Evolutionary conservation across 1,140 invertebrate genomes (phyloP).

Genomic region (Drosophila tropicalis): DNA sequence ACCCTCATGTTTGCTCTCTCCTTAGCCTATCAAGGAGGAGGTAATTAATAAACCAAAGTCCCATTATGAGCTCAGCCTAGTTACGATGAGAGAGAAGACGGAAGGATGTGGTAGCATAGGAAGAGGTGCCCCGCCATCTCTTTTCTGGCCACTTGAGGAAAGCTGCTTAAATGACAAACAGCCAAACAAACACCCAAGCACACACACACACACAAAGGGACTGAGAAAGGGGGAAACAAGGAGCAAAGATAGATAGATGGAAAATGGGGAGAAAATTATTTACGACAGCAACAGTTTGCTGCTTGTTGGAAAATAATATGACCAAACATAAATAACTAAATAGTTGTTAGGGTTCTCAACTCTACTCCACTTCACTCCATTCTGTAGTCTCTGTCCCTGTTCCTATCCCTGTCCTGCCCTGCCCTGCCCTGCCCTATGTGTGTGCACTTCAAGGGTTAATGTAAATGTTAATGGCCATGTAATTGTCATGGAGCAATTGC

Average conservation of each 20-base stretch:
- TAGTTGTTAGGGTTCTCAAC: constrained; percentile 17
- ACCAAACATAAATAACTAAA: constrained; percentile 14
- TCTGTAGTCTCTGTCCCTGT: neutral
- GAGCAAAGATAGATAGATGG: constrained; percentile 10
- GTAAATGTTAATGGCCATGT: constrained; percentile 77
- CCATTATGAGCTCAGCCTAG: constrained; percentile 41
- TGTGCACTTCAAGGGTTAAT: constrained; percentile 65
- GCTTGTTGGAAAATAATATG: constrained; percentile 11
- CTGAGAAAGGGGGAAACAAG: constrained; percentile 14
- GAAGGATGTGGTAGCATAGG: neutral
- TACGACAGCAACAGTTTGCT: constrained; percentile 22
- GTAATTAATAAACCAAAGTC: constrained; percentile 59
- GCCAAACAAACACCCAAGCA: constrained; percentile 20
- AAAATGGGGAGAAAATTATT: constrained; percentile 2
- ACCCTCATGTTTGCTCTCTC: neutral
- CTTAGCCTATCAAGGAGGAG: constrained; percentile 10
- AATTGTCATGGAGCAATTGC: constrained; percentile 71
- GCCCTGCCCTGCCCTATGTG: neutral
- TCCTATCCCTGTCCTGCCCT: neutral
- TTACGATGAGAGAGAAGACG: neutral
- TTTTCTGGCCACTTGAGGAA: constrained; percentile 59
- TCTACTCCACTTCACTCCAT: constrained; percentile 27
- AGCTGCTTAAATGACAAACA: constrained; percentile 54
- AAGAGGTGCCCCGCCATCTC: constrained; percentile 20
- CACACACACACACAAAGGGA: constrained; percentile 29